Base-by-base conservation (phyloP, 2,113 vertebrate species). In the Kryptolebias marmoratus region DNA sequence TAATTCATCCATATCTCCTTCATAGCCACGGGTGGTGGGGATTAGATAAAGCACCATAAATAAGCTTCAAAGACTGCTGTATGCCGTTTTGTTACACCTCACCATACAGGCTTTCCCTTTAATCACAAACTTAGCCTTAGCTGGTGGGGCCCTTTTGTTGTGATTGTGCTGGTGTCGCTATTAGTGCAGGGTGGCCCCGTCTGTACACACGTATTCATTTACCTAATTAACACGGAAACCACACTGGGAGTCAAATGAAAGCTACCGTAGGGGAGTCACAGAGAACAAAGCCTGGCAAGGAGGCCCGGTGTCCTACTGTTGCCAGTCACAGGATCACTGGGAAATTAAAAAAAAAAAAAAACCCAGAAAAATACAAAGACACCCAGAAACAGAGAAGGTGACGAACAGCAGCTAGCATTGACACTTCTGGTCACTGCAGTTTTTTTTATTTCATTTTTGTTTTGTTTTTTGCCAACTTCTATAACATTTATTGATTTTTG, bases 151-250 rank as follows among this genome's bases (percentile, higher is more conserved):
- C 88, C 82, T 86, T 91, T 91, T 89, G 90, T 92, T 88, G 89
- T 79, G 67, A 89, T 81, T 81, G 85, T 84, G 81, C 81, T 69
- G 64, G 81, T 81, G 82, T 89, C 50, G 78, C 83, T 89, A 90
- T 88, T 88, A 85, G 80, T 77, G 84, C 9, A 6, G 81, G 84
- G 87, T 77, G 85, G 83, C 85, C 79, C 77, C 66, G 75, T 85
- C 78, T 83, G 81, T 82, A 90, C 87, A 88, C 82, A 88, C 81
- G 62, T 89, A 87, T 87, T 89, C 92, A 88, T 92, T 90, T 91
- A 92, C 89, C 92, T 91, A 93, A 93, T 93, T 92, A 94, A 92
- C 90, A 92, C 71, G 22, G 91, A 83, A 80, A 83, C 88, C 91
- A 93, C 87, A 91, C 91, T 91, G 89, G 86, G 90, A 89, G 86